phyloP scores from a whole-genome alignment of 2,113 vertebrate species.

The Bubo blakistoni region DNA sequence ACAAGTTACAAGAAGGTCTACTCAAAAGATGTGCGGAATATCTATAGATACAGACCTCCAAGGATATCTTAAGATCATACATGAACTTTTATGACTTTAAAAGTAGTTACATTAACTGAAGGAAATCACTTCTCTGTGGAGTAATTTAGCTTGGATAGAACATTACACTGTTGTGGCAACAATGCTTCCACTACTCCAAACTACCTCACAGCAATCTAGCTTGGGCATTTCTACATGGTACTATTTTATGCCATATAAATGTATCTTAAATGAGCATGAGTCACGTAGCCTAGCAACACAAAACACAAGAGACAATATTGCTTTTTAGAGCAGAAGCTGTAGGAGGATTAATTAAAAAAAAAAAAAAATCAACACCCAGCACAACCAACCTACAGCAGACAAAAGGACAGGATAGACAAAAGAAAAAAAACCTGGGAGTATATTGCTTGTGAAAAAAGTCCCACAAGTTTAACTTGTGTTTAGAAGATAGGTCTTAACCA shows the following conservation, averaged over 20 bases:
- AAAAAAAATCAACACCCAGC: background rate
- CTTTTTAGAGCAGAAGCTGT: background rate
- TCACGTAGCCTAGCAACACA: background rate
- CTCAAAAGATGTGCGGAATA: background rate
- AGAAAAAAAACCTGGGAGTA: accelerated
- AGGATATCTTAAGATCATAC: background rate
- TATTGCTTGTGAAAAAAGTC: background rate
- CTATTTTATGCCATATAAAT: background rate
- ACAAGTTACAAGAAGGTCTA: background rate
- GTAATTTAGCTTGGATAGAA: background rate
- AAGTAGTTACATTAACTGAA: background rate
- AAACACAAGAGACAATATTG: background rate
- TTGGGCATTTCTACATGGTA: background rate
- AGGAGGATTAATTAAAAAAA: background rate
- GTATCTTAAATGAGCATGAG: background rate
- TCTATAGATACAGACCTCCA: background rate
- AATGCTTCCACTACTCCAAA: background rate
- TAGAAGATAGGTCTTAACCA: background rate
- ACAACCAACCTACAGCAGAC: background rate
- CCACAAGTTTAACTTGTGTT: background rate
- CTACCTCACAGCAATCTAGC: background rate
- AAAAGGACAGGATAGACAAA: background rate
- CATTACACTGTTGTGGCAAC: background rate
- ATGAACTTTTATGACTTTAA: background rate
- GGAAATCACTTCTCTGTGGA: background rate